A percentile compares a stretch with the other conserved stretches of the same genome.
Evolutionary conservation across 2,113 vertebrate genomes (phyloP).

Genomic region (Colinus virginianus): DNA sequence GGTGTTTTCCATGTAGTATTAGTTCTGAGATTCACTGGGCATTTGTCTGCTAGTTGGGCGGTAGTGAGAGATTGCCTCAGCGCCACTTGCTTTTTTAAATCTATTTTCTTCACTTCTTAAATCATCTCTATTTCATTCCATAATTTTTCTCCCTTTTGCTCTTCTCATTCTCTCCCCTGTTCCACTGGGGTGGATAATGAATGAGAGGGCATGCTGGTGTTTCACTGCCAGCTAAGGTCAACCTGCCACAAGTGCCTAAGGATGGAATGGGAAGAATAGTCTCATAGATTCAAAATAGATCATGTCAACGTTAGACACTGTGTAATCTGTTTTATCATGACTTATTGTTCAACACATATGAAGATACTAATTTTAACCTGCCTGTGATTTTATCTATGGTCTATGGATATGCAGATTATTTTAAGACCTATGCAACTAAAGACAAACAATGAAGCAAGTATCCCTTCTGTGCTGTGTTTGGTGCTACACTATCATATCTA

Average conservation of each 20-base stretch:
- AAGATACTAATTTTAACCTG: background rate
- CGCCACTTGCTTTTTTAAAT: background rate
- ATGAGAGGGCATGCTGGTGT: fast-evolving
- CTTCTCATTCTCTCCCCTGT: background rate
- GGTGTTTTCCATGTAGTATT: background rate
- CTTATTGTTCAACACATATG: background rate
- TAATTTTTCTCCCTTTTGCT: background rate
- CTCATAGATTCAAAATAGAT: background rate
- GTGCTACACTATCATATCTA: background rate
- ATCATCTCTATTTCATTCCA: background rate
- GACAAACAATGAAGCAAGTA: background rate
- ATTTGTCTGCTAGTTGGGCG: background rate
- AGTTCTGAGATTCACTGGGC: background rate
- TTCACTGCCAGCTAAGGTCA: background rate
- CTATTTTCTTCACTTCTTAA: background rate
- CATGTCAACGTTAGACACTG: background rate
- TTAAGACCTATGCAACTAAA: background rate
- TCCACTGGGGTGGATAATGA: fast-evolving
- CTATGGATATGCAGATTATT: background rate
- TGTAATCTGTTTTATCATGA: background rate
- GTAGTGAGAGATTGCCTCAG: background rate
- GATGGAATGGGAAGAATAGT: background rate
- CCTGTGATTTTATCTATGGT: background rate
- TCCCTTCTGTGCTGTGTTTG: background rate
- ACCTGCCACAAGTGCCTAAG: background rate